Evolutionary conservation across 2,888 invertebrate species (phyloP), one percentile per base, ranked within the genome.

Genomic region (Cheiracanthium punctorium): DNA sequence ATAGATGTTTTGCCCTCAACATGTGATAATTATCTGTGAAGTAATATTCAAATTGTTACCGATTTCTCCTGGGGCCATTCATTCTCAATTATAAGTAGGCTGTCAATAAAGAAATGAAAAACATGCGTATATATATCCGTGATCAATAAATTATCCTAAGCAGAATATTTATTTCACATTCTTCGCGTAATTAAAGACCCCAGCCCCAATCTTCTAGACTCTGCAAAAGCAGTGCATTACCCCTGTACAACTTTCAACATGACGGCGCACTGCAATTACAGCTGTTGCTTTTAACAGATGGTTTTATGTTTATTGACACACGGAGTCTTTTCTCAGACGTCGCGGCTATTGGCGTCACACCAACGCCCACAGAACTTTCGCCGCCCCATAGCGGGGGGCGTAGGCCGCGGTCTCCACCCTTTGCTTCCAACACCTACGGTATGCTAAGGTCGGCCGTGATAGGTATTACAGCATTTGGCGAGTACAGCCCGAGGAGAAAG

Each of bases 261-360:
- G 48, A 2, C 48, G 7, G n/a, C 20, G 70, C 58, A 43, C 43
- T 20, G 64, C 70, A 75, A 82, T 82, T 82, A 82, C 52, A 67
- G 70, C 71, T 75, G 30, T 70, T 77, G 65, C 43, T 67, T 65
- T 29, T 67, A 84, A 79, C 84, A 84, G 84, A 84, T 84, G 84
- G 72, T 79, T 48, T 48, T n/a, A 37, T 84, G 77, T 84, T 79
- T 84, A 79, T 84, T 84, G 84, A 84, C 84, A 84, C 52, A 33
- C 28, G 32, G 67, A n/a, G n/a, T n/a, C 12, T 29, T 69, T 70
- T 67, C 12, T 20, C 70, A 75, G 69, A 75, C 43, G 69, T 69
- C 52, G 48, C 7, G 65, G 72, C 8, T 48, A 48, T 48, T 48
- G 17, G 17, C 48, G 48, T 48, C 48, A 73, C 69, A 73, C 69